phyloP scores from a whole-genome alignment of 2,113 vertebrate species.

The Protobothrops mucrosquamatus region DNA sequence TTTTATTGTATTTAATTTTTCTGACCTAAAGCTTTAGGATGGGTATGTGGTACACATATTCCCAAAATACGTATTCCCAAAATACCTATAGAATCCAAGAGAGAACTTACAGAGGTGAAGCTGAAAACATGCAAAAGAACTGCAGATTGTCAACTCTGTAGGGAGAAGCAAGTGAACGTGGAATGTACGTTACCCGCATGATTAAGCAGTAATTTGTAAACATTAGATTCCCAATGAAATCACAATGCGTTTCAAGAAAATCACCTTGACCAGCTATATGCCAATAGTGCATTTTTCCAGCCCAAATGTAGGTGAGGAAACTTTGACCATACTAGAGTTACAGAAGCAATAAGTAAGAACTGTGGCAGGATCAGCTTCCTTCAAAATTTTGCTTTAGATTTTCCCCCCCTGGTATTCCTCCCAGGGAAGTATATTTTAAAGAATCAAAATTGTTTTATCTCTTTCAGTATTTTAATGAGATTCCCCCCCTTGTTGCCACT shows the following conservation, averaged over 20 bases:
- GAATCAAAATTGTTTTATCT: not conserved
- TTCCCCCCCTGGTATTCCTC: not conserved
- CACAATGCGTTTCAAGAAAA: not conserved
- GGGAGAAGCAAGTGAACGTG: not conserved
- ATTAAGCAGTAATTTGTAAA: slow-evolving; percentile 9
- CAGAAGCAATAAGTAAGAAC: slow-evolving; percentile 57
- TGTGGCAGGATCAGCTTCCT: slow-evolving; percentile 57
- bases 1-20: not conserved
- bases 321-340: slow-evolving; percentile 54
- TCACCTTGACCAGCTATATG: not conserved
- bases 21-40: not conserved
- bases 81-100: not conserved
- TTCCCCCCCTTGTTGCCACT: not conserved
- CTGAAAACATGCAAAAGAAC: not conserved
- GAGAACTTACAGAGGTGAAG: not conserved
- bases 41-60: not conserved
- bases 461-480: slow-evolving; percentile 6
- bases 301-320: slow-evolving; percentile 54
- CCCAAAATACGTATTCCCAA: not conserved
- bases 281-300: slow-evolving; percentile 21
- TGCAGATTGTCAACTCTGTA: not conserved
- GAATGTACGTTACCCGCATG: not conserved
- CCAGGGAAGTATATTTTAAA: slow-evolving; percentile 45
- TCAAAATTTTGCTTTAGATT: slow-evolving; percentile 23
- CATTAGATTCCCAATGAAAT: not conserved